Evolutionary conservation across 2,888 invertebrate genomes (phyloP).

Genomic region (Margaritifera margaritifera): DNA sequence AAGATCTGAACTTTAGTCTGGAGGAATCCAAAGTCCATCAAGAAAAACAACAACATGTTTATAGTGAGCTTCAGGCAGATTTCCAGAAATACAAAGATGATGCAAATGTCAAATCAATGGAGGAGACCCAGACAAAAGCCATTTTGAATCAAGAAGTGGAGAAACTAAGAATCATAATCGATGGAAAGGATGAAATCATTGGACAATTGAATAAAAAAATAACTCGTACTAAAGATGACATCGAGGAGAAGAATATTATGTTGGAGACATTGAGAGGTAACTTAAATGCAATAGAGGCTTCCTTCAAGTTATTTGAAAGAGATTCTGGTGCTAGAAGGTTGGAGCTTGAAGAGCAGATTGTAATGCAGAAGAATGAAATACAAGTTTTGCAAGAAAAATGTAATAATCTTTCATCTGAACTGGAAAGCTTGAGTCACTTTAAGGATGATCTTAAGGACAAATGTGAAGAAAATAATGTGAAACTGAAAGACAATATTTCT

Average conservation of each 20-base stretch:
- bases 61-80: too few relatives aligned
- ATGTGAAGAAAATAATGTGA: conserved; percentile 24
- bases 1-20: too few relatives aligned
- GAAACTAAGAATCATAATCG: conserved; percentile 7
- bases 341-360: conserved; percentile 6
- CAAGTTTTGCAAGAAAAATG: conserved; percentile 14
- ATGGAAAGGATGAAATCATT: conserved; percentile 15
- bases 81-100: too few relatives aligned
- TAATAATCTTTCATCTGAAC: conserved; percentile 9
- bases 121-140: too few relatives aligned
- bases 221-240: conserved; percentile 7
- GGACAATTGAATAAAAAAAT: conserved; percentile 19
- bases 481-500: conserved; percentile 27
- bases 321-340: conserved; percentile 12
- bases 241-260: conserved; percentile 4
- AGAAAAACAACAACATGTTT: too few relatives aligned
- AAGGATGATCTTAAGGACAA: conserved; percentile 22
- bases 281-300: conserved; percentile 1
- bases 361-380: conserved; percentile 16
- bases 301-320: not conserved
- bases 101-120: too few relatives aligned
- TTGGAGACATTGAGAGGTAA: conserved; percentile 19
- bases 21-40: too few relatives aligned
- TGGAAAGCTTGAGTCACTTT: conserved; percentile 21
- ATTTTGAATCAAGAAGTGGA: not conserved